Evolutionary conservation across 2,113 vertebrate genomes (phyloP).

Genomic region (Corythaeola cristata): DNA sequence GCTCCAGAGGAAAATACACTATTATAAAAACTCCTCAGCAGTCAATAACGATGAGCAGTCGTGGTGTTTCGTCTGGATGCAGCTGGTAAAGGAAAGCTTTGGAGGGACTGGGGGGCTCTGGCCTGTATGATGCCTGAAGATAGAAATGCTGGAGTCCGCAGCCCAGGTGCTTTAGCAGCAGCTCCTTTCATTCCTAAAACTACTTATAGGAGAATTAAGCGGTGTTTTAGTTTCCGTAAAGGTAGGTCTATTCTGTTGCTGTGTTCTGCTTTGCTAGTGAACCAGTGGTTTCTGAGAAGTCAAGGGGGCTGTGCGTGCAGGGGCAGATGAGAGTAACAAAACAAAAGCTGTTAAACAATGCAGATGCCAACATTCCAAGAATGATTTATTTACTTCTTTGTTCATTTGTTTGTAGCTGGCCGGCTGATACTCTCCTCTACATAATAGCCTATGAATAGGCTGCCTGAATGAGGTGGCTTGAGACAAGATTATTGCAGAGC

Average conservation of each 20-base stretch:
- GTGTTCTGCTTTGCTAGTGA: slow-evolving; percentile 2
- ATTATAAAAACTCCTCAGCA: background rate
- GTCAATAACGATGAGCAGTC: background rate
- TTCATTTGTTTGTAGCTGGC: background rate
- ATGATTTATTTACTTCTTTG: slow-evolving; percentile 41
- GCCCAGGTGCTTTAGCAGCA: slow-evolving; percentile 77
- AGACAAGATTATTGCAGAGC: background rate
- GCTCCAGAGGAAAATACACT: slow-evolving; percentile 33
- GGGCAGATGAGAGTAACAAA: background rate
- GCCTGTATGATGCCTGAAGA: slow-evolving; percentile 82
- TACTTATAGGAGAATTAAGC: slow-evolving; percentile 84
- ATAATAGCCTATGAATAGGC: background rate
- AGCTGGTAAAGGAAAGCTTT: slow-evolving; percentile 47
- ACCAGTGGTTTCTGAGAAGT: background rate
- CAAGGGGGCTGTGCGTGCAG: background rate
- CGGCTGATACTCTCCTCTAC: background rate
- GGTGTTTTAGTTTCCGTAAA: slow-evolving; percentile 84
- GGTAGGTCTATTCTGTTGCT: slow-evolving; percentile 76
- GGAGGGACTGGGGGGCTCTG: background rate
- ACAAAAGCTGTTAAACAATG: slow-evolving; percentile 10
- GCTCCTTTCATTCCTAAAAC: slow-evolving; percentile 80
- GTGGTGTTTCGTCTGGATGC: background rate
- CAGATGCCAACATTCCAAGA: background rate
- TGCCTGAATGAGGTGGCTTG: background rate
- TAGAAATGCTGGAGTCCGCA: slow-evolving; percentile 72